Evolutionary conservation across 2,797 vertebrate species (phyloP).

Genomic region (Nyctibius grandis): DNA sequence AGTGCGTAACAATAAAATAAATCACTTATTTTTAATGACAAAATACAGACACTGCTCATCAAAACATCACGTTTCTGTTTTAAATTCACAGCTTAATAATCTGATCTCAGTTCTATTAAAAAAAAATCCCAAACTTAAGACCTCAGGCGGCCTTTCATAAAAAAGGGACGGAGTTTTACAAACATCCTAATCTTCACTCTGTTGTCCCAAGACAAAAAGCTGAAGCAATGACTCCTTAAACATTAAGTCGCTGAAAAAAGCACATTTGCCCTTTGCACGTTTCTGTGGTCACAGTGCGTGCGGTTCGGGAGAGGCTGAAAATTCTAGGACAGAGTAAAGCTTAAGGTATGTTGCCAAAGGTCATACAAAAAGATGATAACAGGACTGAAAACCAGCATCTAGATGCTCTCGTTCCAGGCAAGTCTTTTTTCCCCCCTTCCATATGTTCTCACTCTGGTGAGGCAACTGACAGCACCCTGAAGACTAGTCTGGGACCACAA

Average conservation of each 20-base stretch:
- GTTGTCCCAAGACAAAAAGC: background rate
- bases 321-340: background rate
- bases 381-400: background rate
- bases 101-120: background rate
- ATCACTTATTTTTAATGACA: background rate
- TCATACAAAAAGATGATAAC: background rate
- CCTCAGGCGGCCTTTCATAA: background rate
- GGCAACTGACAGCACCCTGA: background rate
- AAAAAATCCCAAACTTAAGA: background rate
- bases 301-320: background rate
- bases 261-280: background rate
- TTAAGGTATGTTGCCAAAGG: background rate
- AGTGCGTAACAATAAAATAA: background rate
- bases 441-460: background rate
- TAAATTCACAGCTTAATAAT: background rate
- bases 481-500: background rate
- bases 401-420: background rate
- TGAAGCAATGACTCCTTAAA: background rate
- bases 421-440: background rate
- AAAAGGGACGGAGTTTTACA: background rate
- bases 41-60: background rate
- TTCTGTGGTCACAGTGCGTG: background rate
- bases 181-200: background rate
- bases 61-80: background rate
- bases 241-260: background rate